Percentiles rank a stretch among this genome's conserved stretches.
phyloP scores from a whole-genome alignment of 2,797 vertebrate species.

The Cuniculus paca region DNA sequence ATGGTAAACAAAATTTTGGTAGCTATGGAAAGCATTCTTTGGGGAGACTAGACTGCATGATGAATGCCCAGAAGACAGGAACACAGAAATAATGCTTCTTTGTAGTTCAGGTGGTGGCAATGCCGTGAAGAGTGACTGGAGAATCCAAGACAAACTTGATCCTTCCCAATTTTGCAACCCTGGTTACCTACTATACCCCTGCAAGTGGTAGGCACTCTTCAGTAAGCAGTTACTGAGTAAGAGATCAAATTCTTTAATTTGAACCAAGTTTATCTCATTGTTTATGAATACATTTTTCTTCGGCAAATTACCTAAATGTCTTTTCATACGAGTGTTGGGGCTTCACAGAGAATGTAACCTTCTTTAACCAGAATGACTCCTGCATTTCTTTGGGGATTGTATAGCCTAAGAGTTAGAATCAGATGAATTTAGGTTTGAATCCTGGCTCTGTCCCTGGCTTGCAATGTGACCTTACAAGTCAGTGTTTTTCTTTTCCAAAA shows the following conservation, averaged over 20 bases:
- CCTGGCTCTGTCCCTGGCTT: constrained; percentile 25
- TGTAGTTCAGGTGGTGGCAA: background rate
- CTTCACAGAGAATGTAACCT: background rate
- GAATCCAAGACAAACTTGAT: background rate
- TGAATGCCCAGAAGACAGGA: background rate
- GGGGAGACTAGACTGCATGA: background rate
- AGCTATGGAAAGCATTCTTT: background rate
- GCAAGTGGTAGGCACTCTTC: background rate
- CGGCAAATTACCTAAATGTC: background rate
- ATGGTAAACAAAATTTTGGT: background rate
- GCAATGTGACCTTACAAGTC: background rate
- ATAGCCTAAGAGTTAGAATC: background rate
- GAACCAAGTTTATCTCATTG: constrained; percentile 13
- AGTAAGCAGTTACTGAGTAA: background rate
- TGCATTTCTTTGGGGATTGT: background rate
- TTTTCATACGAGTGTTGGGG: background rate
- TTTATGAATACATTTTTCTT: constrained; percentile 32
- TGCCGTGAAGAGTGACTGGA: background rate
- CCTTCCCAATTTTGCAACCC: background rate
- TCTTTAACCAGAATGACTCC: background rate
- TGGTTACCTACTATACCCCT: background rate
- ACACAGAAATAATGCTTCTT: background rate
- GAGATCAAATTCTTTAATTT: background rate
- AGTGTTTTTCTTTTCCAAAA: background rate
- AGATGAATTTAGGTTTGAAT: constrained; percentile 26